Evolutionary conservation across 2,113 vertebrate species (phyloP).

Genomic region (Pangasianodon gigas): DNA sequence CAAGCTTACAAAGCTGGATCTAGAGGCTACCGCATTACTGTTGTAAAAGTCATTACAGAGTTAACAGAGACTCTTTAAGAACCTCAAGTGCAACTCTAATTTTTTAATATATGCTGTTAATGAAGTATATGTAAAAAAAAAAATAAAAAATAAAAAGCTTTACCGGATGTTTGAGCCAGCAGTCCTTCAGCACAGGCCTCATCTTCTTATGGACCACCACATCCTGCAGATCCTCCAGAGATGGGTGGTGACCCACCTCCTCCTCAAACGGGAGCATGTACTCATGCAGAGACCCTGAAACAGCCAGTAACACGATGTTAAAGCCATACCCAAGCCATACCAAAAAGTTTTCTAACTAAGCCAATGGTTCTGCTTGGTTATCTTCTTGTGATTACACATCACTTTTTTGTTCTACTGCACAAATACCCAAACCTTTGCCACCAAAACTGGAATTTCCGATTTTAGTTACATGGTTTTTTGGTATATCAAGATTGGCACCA

Average conservation of each 20-base stretch:
- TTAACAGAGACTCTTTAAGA: neutral
- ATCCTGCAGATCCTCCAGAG: slow-evolving; percentile 97
- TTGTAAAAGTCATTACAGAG: neutral
- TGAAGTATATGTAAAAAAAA: neutral
- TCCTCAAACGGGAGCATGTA: slow-evolving; percentile 98
- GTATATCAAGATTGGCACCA: neutral
- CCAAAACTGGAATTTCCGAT: neutral
- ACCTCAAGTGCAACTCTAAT: neutral
- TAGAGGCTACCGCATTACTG: neutral
- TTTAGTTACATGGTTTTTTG: neutral
- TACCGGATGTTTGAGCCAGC: slow-evolving; percentile 96
- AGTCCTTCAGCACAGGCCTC: slow-evolving; percentile 92
- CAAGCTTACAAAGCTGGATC: neutral
- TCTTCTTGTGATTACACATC: neutral
- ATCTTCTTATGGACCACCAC: slow-evolving; percentile 99
- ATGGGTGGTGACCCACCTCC: slow-evolving; percentile 94
- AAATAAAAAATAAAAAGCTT: slow-evolving; percentile 56
- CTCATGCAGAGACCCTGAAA: slow-evolving; percentile 86
- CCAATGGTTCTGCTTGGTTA: neutral
- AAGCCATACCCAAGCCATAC: neutral
- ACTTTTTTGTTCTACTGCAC: neutral
- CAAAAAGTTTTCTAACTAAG: neutral
- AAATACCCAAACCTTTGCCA: neutral
- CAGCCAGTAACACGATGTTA: slow-evolving; percentile 3
- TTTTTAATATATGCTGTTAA: neutral